Base-by-base conservation (phyloP, 1,140 invertebrate genomes). In the Pteromalus puparum region DNA sequence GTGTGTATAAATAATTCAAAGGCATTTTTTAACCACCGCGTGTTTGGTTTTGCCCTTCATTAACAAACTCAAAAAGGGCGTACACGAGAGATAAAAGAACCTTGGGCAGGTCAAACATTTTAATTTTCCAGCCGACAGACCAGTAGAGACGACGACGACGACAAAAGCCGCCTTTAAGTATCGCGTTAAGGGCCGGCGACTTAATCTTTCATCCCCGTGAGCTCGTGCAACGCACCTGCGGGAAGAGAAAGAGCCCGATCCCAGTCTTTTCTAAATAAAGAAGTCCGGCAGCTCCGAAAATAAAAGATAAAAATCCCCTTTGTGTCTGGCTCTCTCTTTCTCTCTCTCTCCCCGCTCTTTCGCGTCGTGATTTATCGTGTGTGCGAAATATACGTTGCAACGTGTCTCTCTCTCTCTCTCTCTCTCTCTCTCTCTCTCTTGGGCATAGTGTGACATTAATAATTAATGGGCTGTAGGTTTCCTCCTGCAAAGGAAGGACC, bases 381-480 rank as follows among this genome's bases (percentile, higher is more conserved):
- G 70, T 74, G 21, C 6, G 21, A 61, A 21, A 61, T 61, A n/a
- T n/a, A 61, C 53, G 6, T n/a, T 18, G 53, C 53, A n/a, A n/a
- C 18, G 53, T 6, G 21, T 53, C 13, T 53, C 48, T 53, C 13
- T 53, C 48, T 53, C 13, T 53, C 48, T 53, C 13, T 53, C 48
- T 53, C 13, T 53, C 48, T 53, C 13, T 53, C 48, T 53, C 13
- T 53, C 48, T 53, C 48, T 53, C 48, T 61, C 53, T n/a, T 2
- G 30, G 30, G 53, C 53, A 0, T 61, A 61, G 85, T 34, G 24
- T 81, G 73, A 75, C 77, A 80, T 83, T 85, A 87, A 87, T 87
- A 88, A 87, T 88, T 88, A 88, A 88, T 87, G 79, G 75, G 81
- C 48, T 26, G 65, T n/a, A 21, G 48, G 24, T 2, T 67, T n/a